Percentiles rank a stretch among this genome's conserved stretches.
Evolutionary conservation across 2,797 vertebrate genomes (phyloP).

Genomic region (Heterohyrax brucei): DNA sequence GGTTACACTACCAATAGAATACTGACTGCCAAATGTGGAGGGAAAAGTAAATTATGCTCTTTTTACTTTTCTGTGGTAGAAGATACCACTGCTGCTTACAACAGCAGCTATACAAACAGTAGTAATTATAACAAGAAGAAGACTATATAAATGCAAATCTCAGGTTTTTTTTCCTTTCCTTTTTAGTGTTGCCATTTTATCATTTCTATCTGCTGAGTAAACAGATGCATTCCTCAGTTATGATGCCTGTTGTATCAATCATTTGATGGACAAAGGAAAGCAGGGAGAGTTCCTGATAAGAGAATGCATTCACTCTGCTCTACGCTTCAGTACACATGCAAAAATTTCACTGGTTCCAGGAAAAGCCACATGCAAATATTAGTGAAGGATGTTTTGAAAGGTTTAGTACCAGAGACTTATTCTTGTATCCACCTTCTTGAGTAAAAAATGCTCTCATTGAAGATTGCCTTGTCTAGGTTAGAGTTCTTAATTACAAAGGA

Average conservation of each 20-base stretch:
- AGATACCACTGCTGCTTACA: constrained; percentile 9
- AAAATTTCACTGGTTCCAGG: constrained; percentile 72
- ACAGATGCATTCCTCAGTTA: constrained; percentile 62
- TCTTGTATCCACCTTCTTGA: constrained; percentile 30
- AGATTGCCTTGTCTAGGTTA: constrained; percentile 17
- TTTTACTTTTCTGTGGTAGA: constrained; percentile 40
- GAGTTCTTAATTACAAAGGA: constrained; percentile 54
- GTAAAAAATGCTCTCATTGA: constrained; percentile 55
- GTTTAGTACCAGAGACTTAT: constrained; percentile 46
- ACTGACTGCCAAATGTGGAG: background rate
- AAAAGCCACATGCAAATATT: constrained; percentile 72
- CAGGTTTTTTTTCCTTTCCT: background rate
- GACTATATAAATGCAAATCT: constrained; percentile 64
- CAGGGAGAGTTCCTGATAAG: constrained; percentile 62
- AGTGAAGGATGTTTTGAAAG: constrained; percentile 63
- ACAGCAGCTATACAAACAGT: constrained; percentile 28
- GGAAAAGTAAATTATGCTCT: background rate
- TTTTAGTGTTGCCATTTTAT: constrained; percentile 69
- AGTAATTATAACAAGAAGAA: constrained; percentile 66
- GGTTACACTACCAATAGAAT: background rate
- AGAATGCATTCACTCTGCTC: constrained; percentile 54
- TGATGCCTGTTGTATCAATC: constrained; percentile 57
- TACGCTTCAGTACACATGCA: constrained; percentile 67
- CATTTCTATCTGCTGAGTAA: constrained; percentile 71
- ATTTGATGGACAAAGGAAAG: constrained; percentile 62